Base-by-base conservation (phyloP, 2,797 vertebrate species). In the Urocyon cinereoargenteus region DNA sequence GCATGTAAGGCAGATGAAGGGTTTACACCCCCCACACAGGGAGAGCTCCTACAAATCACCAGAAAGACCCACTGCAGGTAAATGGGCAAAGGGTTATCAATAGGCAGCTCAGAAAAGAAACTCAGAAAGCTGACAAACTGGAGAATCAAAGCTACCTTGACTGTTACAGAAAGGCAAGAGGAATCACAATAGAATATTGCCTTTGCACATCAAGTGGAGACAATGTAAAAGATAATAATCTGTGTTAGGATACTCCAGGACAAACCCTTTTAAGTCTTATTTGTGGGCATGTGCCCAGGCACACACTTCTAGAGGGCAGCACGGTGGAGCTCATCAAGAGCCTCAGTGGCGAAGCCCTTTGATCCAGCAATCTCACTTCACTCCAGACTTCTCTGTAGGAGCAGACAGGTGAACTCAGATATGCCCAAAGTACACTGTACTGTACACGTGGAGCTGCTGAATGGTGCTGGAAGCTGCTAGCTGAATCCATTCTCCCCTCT, bases 361-460 rank as follows among this genome's bases (percentile, higher is more conserved):
- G 7, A 31, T 6, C 61, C 28, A 2, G 34, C 0, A 28, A 34
- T 15, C 26, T 53, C 36, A 7, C 59, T 36, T 24, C 72, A 22
- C 31, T n/a, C 19, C 45, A 1, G 31, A n/a, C 84, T 36, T 49
- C 82, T 26, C 1, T 4, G 75, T 5, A 8, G 24, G 4, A 5
- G 36, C 40, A 19, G 62, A n/a, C 19, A 49, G 6, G 14, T 36
- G 26, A 45, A 49, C 28, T 8, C 40, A 49, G 79, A 40, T 2
- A 2, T 5, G 15, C 2, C 62, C 22, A 0, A 18, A 28, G 12
- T 13, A 12, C 2, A 5, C 0, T 13, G 8, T 2, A 6, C 0
- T 10, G 8, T 2, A n/a, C 66, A n/a, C 11, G 1, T 2, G 45
- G 22, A 16, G 31, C 40, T 36, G 6, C 0, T 2, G 62, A 51